A percentile compares a stretch with the other conserved stretches of the same genome.
These are phyloP conservation scores for Antennarius striatus DNA, from an alignment of 2,113 vertebrate genomes.

Conservation along the genomic window DNA sequence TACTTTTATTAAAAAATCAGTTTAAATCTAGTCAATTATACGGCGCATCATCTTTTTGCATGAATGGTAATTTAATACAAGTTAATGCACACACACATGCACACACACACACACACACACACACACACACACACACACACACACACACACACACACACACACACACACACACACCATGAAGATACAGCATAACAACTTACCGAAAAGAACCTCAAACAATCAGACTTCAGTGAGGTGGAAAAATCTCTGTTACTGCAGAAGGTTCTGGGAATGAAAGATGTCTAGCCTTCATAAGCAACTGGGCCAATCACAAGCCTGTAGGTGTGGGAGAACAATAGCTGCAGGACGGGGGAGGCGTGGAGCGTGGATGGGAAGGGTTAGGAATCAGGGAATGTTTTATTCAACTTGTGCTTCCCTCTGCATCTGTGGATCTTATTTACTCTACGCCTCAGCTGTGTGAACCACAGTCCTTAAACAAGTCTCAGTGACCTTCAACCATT, in stretches of 20 bases:
- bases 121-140: too few relatives aligned
- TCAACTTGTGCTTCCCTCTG: constrained; percentile 30
- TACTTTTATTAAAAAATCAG: too few relatives aligned
- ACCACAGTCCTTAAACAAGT: constrained; percentile 9
- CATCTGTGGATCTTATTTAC: constrained; percentile 37
- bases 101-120: too few relatives aligned
- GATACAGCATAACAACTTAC: constrained; percentile 50
- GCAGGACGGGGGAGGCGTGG: background rate
- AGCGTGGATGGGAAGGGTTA: background rate
- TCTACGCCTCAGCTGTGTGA: constrained; percentile 12
- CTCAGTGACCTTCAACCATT: constrained; percentile 50
- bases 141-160: background rate
- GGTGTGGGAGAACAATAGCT: constrained; percentile 52
- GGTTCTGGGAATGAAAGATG: constrained; percentile 39
- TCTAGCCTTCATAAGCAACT: constrained; percentile 33
- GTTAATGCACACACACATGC: too few relatives aligned
- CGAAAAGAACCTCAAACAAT: constrained; percentile 20
- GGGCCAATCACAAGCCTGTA: constrained; percentile 50
- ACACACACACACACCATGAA: constrained; percentile 9
- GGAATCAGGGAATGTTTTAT: constrained; percentile 55
- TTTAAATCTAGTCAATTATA: too few relatives aligned
- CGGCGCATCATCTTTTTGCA: too few relatives aligned
- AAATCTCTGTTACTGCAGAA: constrained; percentile 33
- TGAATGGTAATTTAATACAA: too few relatives aligned
- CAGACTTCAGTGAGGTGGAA: constrained; percentile 26